Evolutionary conservation across 2,113 vertebrate genomes (phyloP).

Genomic region (Tyrannus savana): DNA sequence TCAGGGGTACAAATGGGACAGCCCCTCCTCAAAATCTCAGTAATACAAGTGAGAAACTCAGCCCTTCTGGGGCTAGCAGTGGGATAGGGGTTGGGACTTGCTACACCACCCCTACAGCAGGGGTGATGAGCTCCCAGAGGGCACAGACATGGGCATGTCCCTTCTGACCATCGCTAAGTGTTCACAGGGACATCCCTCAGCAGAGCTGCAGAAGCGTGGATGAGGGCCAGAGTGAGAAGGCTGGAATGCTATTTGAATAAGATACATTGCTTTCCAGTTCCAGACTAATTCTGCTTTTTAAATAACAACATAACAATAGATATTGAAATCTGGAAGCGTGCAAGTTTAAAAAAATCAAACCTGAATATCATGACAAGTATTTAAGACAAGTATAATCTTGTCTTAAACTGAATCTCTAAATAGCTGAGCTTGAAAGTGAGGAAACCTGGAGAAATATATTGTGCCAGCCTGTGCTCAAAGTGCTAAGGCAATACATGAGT

Average conservation of each 20-base stretch:
- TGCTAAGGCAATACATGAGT: no score
- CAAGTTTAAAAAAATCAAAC: not conserved
- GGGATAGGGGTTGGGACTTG: not conserved
- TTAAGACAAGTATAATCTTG: not conserved
- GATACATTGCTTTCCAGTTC: not conserved
- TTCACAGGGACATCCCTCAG: accelerated
- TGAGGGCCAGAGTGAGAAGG: not conserved
- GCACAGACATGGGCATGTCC: accelerated
- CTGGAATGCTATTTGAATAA: not conserved
- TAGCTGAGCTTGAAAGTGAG: not conserved
- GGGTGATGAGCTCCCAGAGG: not conserved
- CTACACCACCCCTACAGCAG: accelerated
- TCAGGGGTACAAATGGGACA: not conserved
- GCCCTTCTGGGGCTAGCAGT: not conserved
- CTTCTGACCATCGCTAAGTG: not conserved
- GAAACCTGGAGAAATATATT: not conserved
- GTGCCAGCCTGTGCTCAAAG: not conserved
- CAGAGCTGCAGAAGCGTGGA: accelerated
- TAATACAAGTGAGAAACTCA: not conserved
- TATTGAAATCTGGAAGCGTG: not conserved
- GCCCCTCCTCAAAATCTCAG: not conserved
- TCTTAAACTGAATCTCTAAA: not conserved
- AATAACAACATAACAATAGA: not conserved
- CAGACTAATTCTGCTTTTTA: not conserved
- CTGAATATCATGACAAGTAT: not conserved